Base-by-base conservation (phyloP, 2,888 invertebrate genomes). In the Phengaris arion region DNA sequence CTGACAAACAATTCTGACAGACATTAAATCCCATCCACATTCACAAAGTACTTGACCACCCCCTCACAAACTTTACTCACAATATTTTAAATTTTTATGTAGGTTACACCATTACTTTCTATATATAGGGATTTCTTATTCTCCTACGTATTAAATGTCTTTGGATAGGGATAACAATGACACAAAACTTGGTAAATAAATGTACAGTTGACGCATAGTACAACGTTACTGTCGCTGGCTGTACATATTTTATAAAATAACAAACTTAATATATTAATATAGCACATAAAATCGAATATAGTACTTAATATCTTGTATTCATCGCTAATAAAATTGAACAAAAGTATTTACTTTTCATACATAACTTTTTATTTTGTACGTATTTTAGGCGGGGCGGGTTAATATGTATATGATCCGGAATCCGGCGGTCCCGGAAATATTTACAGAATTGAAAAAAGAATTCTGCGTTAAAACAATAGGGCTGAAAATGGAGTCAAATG, bases 11-110 rank as follows among this genome's bases (percentile, higher is more conserved):
- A 9, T 10, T 59, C 22, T 59, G 15, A 59, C 8, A 22, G 59
- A 22, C 59, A 59, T 59, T 15, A 22, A 57, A 59, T 59, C 59
- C 59, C 59, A 22, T 22, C 59, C 15, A 22, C 59, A 48, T 6
- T 8, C 48, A 22, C 22, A 59, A 22, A 4, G 59, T 22, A 59
- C 6, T 13, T 12, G 6, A n/a, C 15, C 9, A 57, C 59, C 5
- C 48, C 48, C 48, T 48, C 48, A 48, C 8, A 48, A 6, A 48
- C 2, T 48, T 48, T 48, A 48, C 48, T 48, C 48, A 46, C 5
- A 64, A 22, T 57, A 72, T 55, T 46, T 76, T 59, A 75, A 85
- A 84, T 87, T 86, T 85, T 84, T 85, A 85, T 81, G 83, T 86
- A 84, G 13, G 64, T 64, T 64, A 64, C 64, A 82, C 82, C 85